These are phyloP conservation scores for Mastigias papua DNA, from an alignment of 30 jellyfish, hydroid and myxozoan species.

Conservation along the genomic window DNA sequence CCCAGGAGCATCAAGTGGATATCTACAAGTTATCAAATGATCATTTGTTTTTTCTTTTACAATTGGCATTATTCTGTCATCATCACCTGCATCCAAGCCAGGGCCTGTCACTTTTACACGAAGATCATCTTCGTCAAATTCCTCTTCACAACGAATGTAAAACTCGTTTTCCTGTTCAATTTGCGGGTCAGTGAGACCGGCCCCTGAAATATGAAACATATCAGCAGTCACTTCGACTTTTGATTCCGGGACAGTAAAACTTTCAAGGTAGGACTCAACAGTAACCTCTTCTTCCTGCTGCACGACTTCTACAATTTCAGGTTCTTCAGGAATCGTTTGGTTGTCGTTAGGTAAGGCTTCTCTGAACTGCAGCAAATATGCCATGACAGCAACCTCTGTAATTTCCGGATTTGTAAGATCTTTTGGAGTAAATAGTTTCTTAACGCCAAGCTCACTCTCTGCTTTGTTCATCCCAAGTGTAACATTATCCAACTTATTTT, in stretches of 20 bases:
- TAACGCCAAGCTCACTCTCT: conserved; percentile 80
- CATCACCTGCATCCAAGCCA: conserved; percentile 72
- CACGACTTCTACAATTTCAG: conserved; percentile 11
- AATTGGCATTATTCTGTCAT: conserved; percentile 69
- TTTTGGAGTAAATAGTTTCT: conserved; percentile 79
- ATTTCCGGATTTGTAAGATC: conserved; percentile 95
- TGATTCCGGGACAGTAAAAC: conserved; percentile 39
- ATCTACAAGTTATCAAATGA: conserved; percentile 78
- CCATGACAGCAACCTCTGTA: conserved; percentile 97
- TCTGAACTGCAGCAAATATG: conserved; percentile 86
- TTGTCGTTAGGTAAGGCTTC: conserved; percentile 25
- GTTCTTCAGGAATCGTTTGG: conserved; percentile 29
- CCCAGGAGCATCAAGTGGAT: conserved; percentile 87
- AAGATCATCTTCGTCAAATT: conserved; percentile 59
- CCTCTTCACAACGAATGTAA: conserved; percentile 89
- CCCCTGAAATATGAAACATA: conserved; percentile 81
- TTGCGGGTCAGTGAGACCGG: conserved; percentile 93
- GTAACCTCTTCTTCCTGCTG: conserved; percentile 27
- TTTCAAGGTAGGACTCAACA: conserved; percentile 37
- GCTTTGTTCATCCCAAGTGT: conserved; percentile 89
- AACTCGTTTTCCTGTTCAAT: conserved; percentile 82
- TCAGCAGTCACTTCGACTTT: conserved; percentile 72
- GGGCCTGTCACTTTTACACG: conserved; percentile 76
- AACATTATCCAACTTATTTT: conserved; percentile 70
- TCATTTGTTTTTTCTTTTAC: conserved; percentile 63